Conservation (phyloP, 2,797 vertebrate genomes). For the Neosalanx taihuensis region DNA sequence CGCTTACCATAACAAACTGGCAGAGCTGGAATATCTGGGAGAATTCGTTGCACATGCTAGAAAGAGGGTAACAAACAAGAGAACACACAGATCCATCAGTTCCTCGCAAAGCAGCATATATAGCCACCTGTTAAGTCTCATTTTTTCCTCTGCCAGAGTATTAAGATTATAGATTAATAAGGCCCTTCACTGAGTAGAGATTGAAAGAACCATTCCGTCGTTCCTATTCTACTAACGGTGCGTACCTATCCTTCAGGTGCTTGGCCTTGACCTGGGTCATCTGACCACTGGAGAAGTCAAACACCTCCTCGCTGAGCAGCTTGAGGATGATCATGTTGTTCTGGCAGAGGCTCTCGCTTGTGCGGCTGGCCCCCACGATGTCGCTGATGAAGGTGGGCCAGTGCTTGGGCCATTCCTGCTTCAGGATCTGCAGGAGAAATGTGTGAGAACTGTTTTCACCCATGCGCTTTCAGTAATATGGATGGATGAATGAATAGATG, state of each 20-base stretch:
- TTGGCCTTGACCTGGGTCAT: slow-evolving; percentile 99
- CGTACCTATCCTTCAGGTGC: slow-evolving; percentile 97
- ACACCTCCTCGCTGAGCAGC: slow-evolving; percentile 96
- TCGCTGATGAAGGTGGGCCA: slow-evolving; percentile 99
- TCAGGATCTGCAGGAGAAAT: slow-evolving; percentile 80
- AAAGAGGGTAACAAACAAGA: slow-evolving; percentile 6
- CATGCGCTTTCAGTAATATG: neutral
- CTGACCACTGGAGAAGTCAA: slow-evolving; percentile 98
- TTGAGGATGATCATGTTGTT: slow-evolving; percentile 99
- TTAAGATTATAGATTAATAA: no score
- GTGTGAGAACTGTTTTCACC: neutral
- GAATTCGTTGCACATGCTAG: slow-evolving; percentile 91
- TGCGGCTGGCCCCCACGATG: slow-evolving; percentile 96
- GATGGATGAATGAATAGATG: neutral
- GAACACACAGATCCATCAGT: neutral
- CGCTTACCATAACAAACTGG: slow-evolving; percentile 89
- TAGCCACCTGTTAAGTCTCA: no score
- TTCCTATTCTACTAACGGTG: no score
- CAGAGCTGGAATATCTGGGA: slow-evolving; percentile 91
- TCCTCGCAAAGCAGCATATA: neutral
- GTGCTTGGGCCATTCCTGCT: slow-evolving; percentile 99
- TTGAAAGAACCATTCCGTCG: neutral
- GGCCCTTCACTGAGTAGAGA: neutral
- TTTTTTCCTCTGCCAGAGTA: neutral
- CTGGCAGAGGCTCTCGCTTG: slow-evolving; percentile 97